phyloP scores from a whole-genome alignment of 2,888 invertebrate genomes.

The Luffia ferchaultella region DNA sequence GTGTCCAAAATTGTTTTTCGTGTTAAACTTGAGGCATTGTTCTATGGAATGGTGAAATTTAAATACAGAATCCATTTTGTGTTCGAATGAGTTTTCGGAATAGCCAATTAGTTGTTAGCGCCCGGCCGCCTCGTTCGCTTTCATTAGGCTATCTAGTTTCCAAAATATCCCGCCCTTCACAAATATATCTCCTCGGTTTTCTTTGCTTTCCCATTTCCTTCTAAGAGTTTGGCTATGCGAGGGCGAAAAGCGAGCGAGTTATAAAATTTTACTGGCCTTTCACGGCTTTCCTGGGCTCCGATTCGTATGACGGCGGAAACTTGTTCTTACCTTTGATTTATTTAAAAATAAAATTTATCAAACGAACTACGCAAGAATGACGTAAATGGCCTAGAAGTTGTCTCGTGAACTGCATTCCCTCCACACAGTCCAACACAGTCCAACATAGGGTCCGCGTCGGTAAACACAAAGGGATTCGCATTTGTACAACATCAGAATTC shows the following conservation, averaged over 20 bases:
- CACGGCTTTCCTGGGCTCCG: constrained; percentile 36
- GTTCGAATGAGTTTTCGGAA: constrained; percentile 66
- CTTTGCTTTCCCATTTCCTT: constrained; percentile 56
- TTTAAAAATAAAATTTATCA: too few species aligned
- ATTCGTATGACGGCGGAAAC: too few species aligned
- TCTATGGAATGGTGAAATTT: constrained; percentile 62
- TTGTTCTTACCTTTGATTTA: too few species aligned
- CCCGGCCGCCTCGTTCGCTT: constrained; percentile 61
- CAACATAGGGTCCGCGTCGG: not conserved
- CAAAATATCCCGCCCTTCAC: constrained; percentile 59
- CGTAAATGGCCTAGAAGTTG: too few species aligned
- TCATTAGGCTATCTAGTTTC: constrained; percentile 66
- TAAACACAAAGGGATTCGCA: too few species aligned
- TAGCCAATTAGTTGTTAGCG: constrained; percentile 68
- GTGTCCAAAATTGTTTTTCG: constrained; percentile 41
- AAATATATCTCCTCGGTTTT: constrained; percentile 46
- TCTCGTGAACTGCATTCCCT: too few species aligned
- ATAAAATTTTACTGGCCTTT: constrained; percentile 50
- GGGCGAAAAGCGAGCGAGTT: constrained; percentile 37
- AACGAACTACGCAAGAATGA: too few species aligned
- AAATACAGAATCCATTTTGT: constrained; percentile 66
- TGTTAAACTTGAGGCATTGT: constrained; percentile 57
- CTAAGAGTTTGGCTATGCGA: constrained; percentile 41
- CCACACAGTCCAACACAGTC: too few species aligned
- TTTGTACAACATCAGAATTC: not conserved